These are phyloP conservation scores for Scaptomyza caliginosa DNA, from an alignment of 2,888 invertebrate genomes.

Conservation along the genomic window DNA sequence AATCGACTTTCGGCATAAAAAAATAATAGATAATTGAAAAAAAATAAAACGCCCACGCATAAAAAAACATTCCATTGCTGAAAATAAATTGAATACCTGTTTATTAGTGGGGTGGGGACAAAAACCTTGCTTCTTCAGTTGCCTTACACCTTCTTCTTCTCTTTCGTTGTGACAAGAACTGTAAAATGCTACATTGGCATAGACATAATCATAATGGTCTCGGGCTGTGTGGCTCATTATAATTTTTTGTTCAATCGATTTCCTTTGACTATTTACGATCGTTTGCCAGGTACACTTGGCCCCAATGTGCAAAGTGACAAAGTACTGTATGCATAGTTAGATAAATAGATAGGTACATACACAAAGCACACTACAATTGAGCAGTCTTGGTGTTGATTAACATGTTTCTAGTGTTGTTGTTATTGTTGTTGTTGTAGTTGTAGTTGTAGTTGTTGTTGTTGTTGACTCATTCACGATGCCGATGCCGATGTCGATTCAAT, in stretches of 20 bases:
- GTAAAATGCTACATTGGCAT: conserved; percentile 22
- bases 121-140: background rate
- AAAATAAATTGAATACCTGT: conserved; percentile 1
- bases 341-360: conserved; percentile 6
- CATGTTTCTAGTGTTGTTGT: conserved; percentile 54
- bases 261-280: conserved; percentile 68
- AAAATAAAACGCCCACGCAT: background rate
- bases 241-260: conserved; percentile 71
- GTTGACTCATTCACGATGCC: conserved; percentile 35
- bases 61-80: background rate
- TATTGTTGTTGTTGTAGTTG: conserved; percentile 26
- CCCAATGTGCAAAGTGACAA: conserved; percentile 10
- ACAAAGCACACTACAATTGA: conserved; percentile 1
- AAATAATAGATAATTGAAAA: background rate
- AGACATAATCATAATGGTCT: conserved; percentile 20
- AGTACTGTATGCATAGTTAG: conserved; percentile 9
- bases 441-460: conserved; percentile 29
- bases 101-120: conserved; percentile 28
- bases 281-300: conserved; percentile 11
- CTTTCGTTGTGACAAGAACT: conserved; percentile 12
- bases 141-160: background rate
- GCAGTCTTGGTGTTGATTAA: conserved; percentile 46
- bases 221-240: conserved; percentile 54
- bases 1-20: too few relatives aligned
- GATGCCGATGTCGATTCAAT: conserved; percentile 44